A percentile compares a stretch with the other conserved stretches of the same genome.
Evolutionary conservation across 2,797 vertebrate genomes (phyloP).

Genomic region (Megaceryle alcyon): DNA sequence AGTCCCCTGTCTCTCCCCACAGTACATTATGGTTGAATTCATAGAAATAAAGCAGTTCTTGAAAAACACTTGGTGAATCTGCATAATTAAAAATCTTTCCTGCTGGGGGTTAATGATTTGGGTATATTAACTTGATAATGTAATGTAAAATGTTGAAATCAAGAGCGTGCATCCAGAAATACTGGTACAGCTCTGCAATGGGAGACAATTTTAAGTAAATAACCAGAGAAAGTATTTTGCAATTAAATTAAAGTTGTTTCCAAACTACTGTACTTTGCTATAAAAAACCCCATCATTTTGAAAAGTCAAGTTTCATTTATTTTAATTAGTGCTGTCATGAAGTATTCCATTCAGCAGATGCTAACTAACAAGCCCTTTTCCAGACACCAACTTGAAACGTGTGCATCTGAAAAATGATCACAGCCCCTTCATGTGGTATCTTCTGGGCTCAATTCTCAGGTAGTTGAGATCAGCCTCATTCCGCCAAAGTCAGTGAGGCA

Average conservation of each 20-base stretch:
- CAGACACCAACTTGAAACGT: not conserved
- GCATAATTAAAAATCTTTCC: slow-evolving; percentile 69
- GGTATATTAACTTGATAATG: slow-evolving; percentile 59
- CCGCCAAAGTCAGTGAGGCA: not conserved
- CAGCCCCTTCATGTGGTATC: not conserved
- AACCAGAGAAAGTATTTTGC: slow-evolving; percentile 58
- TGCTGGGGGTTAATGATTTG: slow-evolving; percentile 66
- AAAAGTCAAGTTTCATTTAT: slow-evolving; percentile 73
- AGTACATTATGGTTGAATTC: not conserved
- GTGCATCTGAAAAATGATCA: not conserved
- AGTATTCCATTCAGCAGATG: slow-evolving; percentile 5
- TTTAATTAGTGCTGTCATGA: slow-evolving; percentile 60
- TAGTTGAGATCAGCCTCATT: rapidly evolving
- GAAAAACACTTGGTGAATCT: slow-evolving; percentile 48
- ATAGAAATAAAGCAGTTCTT: slow-evolving; percentile 33
- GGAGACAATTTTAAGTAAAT: slow-evolving; percentile 65
- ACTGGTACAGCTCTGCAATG: not conserved
- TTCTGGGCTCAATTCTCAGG: not conserved
- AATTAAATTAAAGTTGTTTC: slow-evolving; percentile 73
- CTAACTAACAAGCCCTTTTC: slow-evolving; percentile 42
- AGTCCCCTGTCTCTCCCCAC: not conserved
- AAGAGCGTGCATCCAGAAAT: slow-evolving; percentile 27
- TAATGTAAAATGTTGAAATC: slow-evolving; percentile 27
- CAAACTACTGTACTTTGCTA: slow-evolving; percentile 65
- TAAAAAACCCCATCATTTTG: slow-evolving; percentile 31